A percentile compares a stretch with the other conserved stretches of the same genome.
These are phyloP conservation scores for Deroptyus accipitrinus DNA, from an alignment of 2,113 vertebrate species.

Conservation along the genomic window DNA sequence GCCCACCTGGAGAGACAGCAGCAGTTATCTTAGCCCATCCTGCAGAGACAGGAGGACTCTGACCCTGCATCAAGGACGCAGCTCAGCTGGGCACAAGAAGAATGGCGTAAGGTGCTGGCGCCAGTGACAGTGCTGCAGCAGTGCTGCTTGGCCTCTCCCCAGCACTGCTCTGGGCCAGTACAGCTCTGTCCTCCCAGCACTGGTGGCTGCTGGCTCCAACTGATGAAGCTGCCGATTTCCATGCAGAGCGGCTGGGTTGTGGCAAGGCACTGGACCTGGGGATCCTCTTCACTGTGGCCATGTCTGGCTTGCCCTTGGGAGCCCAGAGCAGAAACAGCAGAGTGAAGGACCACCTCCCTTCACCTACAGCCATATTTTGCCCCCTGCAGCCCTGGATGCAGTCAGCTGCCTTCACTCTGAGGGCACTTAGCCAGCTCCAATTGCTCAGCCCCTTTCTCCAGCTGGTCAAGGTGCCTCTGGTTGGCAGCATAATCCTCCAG, in stretches of 20 bases:
- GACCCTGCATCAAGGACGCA: background rate
- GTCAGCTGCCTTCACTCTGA: background rate
- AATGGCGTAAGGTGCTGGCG: background rate
- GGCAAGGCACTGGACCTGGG: background rate
- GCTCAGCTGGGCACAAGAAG: background rate
- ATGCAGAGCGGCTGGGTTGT: background rate
- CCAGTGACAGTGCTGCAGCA: background rate
- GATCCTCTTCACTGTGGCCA: background rate
- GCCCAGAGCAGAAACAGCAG: background rate
- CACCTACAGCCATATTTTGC: background rate
- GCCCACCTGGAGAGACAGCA: background rate
- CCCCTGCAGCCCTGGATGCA: accelerated
- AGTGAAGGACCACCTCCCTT: background rate
- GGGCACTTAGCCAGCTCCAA: background rate
- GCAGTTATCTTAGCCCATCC: background rate
- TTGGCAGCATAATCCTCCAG: background rate
- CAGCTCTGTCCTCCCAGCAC: background rate
- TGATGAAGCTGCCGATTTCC: background rate
- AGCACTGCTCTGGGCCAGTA: background rate
- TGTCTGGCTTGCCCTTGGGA: background rate
- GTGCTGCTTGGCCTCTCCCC: background rate
- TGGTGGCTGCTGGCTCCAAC: background rate
- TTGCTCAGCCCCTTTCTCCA: background rate
- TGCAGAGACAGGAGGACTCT: background rate
- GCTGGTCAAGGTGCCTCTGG: background rate